Percentiles rank a stretch among this genome's conserved stretches.
Evolutionary conservation across 2,888 invertebrate genomes (phyloP).

Genomic region (Tenodera sinensis): DNA sequence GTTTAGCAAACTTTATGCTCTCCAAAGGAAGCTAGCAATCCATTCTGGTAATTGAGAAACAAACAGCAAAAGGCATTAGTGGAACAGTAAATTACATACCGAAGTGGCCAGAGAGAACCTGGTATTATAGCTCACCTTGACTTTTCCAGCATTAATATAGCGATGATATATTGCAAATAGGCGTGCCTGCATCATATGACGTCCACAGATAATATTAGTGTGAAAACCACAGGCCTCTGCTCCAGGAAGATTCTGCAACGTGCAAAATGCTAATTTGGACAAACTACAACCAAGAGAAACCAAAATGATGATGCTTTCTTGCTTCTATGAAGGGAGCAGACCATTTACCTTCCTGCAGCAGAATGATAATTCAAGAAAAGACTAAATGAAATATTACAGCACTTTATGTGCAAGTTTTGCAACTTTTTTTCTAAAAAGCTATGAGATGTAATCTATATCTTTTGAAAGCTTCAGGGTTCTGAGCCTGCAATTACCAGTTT

Average conservation of each 20-base stretch:
- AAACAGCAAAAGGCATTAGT: background rate
- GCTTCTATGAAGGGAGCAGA: too few relatives aligned
- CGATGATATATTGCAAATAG: background rate
- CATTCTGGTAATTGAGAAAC: background rate
- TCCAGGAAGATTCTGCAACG: background rate
- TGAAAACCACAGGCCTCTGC: background rate
- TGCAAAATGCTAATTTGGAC: background rate
- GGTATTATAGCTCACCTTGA: background rate
- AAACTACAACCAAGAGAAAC: background rate
- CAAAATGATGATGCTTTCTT: too few relatives aligned
- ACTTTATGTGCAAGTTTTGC: too few relatives aligned
- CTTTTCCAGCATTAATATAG: background rate
- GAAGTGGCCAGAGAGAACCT: background rate
- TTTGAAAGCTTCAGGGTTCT: too few relatives aligned
- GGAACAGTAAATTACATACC: background rate
- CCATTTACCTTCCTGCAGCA: too few relatives aligned
- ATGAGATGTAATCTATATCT: too few relatives aligned
- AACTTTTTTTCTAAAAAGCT: too few relatives aligned
- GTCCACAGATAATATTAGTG: background rate
- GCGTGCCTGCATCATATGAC: background rate
- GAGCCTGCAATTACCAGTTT: too few relatives aligned
- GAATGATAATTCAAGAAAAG: too few relatives aligned
- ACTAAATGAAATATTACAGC: too few relatives aligned
- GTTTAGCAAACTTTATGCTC: background rate
- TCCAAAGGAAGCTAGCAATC: background rate